A percentile compares a stretch with the other conserved stretches of the same genome.
phyloP scores from a whole-genome alignment of 2,113 vertebrate species.

The Pseudois nayaur region DNA sequence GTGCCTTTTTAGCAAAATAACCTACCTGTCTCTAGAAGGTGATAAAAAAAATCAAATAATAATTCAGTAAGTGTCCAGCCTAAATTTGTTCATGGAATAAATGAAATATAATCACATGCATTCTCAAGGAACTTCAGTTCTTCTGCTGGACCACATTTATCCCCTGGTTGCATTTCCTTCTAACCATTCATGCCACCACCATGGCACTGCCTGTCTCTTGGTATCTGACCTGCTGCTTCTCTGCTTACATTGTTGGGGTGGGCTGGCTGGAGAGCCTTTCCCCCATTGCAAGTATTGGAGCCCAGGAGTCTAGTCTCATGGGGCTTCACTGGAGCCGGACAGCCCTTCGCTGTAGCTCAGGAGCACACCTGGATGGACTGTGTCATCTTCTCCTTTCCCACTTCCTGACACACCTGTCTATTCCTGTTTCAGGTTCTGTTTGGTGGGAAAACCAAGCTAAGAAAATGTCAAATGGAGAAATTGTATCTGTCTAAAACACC shows the following conservation, averaged over 20 bases:
- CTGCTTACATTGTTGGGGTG: rapidly evolving
- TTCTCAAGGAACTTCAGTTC: background rate
- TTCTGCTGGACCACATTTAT: rapidly evolving
- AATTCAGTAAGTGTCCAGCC: background rate
- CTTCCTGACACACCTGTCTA: too few relatives aligned
- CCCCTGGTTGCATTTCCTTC: rapidly evolving
- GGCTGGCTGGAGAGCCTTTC: background rate
- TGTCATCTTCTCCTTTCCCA: rapidly evolving
- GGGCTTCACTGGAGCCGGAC: rapidly evolving
- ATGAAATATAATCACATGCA: background rate
- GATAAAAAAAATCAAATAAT: background rate
- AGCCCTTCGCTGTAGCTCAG: rapidly evolving
- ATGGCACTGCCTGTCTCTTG: rapidly evolving
- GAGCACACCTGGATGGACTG: rapidly evolving
- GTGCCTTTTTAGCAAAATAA: background rate
- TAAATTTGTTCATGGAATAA: background rate
- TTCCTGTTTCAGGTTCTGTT: background rate
- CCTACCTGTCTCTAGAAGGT: background rate
- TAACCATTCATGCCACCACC: background rate
- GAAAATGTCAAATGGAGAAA: background rate
- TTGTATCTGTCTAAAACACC: background rate
- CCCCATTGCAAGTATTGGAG: rapidly evolving
- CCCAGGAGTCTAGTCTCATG: rapidly evolving
- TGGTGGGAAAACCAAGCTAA: background rate
- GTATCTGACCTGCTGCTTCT: background rate